phyloP scores from a whole-genome alignment of 1,140 invertebrate species.

The Drosophila burlai region DNA sequence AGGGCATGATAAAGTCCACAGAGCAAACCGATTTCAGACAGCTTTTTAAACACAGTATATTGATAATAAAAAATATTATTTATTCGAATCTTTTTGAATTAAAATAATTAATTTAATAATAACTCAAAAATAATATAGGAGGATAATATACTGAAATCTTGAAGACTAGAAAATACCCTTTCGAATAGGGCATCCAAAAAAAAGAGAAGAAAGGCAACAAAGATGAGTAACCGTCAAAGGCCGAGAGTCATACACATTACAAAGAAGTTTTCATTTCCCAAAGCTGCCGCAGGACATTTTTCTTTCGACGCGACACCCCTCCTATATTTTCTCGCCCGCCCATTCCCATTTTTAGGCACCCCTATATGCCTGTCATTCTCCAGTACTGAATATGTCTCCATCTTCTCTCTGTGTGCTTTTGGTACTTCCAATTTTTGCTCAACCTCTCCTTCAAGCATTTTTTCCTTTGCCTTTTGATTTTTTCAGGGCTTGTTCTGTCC shows the following conservation, averaged over 20 bases:
- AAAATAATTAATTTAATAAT: too few species aligned
- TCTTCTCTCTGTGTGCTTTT: constrained; percentile 26
- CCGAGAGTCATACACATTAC: constrained; percentile 65
- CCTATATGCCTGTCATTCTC: constrained; percentile 60
- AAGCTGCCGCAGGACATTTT: constrained; percentile 74
- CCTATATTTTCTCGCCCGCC: constrained; percentile 3
- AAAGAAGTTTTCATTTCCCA: constrained; percentile 82
- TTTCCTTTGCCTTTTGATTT: background rate
- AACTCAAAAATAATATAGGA: background rate
- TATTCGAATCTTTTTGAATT: background rate
- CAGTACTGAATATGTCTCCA: constrained; percentile 64
- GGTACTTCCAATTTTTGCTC: background rate
- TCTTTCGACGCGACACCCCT: constrained; percentile 30
- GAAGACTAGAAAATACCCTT: background rate
- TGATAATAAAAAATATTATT: background rate
- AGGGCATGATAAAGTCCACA: constrained; percentile 5
- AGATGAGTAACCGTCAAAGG: constrained; percentile 30
- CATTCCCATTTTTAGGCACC: constrained; percentile 50
- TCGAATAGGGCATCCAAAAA: constrained; percentile 6
- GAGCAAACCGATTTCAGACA: too few species aligned
- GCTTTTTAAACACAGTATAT: background rate
- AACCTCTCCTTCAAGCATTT: constrained; percentile 4
- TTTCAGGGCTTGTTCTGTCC: background rate
- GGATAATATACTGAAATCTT: background rate
- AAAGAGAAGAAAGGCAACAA: constrained; percentile 5